Conservation (phyloP, 2,113 vertebrate genomes). For the Coregonus clupeaformis region DNA sequence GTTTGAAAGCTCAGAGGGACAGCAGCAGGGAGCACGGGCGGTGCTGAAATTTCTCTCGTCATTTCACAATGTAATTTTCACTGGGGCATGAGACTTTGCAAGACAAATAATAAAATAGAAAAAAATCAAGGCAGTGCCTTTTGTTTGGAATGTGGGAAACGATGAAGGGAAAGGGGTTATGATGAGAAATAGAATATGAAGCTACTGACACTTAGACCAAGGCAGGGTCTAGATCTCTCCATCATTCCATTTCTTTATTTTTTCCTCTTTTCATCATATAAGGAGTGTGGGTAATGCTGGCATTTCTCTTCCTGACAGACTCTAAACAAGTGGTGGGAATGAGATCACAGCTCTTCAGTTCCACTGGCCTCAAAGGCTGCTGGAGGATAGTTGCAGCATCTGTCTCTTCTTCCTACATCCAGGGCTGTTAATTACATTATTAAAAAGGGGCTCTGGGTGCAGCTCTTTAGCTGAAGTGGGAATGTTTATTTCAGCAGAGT, state of each 20-base stretch:
- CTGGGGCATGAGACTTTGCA: conserved; percentile 91
- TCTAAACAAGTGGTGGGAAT: conserved; percentile 98
- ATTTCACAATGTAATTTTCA: conserved; percentile 99
- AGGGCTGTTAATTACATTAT: conserved; percentile 94
- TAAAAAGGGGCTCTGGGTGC: conserved; percentile 79
- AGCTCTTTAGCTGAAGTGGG: conserved; percentile 36
- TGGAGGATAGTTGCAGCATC: conserved; percentile 89
- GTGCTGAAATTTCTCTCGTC: conserved; percentile 90
- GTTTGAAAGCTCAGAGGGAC: conserved; percentile 98
- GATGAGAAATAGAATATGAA: conserved; percentile 93
- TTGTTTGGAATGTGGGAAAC: conserved; percentile 76
- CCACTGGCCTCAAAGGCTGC: conserved; percentile 90
- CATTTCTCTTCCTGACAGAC: conserved; percentile 99
- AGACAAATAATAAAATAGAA: conserved; percentile 91
- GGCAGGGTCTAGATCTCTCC: conserved; percentile 63
- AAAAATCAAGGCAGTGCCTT: conserved; percentile 72
- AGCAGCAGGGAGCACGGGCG: conserved; percentile 83
- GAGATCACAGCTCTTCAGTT: conserved; percentile 89
- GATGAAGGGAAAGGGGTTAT: conserved; percentile 88
- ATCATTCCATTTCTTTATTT: conserved; percentile 66
- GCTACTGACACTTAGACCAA: conserved; percentile 75
- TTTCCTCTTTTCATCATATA: conserved; percentile 93
- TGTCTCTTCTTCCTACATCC: conserved; percentile 70
- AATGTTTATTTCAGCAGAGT: conserved; percentile 28
- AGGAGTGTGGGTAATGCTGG: conserved; percentile 98